Evolutionary conservation across 2,888 invertebrate genomes (phyloP), one percentile per base, ranked within the genome.

Genomic region (Mechanitis mazaeus): DNA sequence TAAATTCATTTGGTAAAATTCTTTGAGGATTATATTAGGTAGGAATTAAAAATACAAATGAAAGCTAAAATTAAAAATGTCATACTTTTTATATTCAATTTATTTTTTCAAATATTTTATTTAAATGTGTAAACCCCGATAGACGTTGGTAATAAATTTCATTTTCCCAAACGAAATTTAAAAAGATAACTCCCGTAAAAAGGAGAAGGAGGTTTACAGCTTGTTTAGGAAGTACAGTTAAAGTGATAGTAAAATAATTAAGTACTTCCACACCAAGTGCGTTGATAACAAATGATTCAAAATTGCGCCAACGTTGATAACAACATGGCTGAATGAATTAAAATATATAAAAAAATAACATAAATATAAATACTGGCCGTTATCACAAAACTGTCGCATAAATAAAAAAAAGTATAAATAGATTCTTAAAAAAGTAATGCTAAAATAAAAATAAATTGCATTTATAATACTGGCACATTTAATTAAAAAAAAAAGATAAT

Each of bases 161-260:
- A 42, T 42, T 42, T 42, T 42, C 54, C 46, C 20, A 33, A 35
- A 55, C 59, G 28, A 59, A 46, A 9, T 42, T 42, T 42, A 42
- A 42, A 42, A 42, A 9, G 78, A 81, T 74, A 78, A 71, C 69
- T 68, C 76, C 79, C 76, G 78, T 72, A 75, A 77, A 69, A 74
- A 76, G 31, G 7, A 11, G 50, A 9, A 31, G 31, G 78, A 80
- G 50, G 65, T 61, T 71, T 68, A 63, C 66, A 63, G 68, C 74
- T 64, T 76, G 74, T 73, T 71, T 57, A 71, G 74, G 72, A 79
- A 78, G 73, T 76, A 45, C 71, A 64, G 67, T 68, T 74, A 50
- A 28, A 7, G 50, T 50, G 83, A 79, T 83, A 82, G 75, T 79
- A 77, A 78, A 77, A 72, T 68, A 69, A 67, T 67, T 59, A 68